Evolutionary conservation across 2,888 invertebrate genomes (phyloP).

Genomic region (Girardia tigrina): DNA sequence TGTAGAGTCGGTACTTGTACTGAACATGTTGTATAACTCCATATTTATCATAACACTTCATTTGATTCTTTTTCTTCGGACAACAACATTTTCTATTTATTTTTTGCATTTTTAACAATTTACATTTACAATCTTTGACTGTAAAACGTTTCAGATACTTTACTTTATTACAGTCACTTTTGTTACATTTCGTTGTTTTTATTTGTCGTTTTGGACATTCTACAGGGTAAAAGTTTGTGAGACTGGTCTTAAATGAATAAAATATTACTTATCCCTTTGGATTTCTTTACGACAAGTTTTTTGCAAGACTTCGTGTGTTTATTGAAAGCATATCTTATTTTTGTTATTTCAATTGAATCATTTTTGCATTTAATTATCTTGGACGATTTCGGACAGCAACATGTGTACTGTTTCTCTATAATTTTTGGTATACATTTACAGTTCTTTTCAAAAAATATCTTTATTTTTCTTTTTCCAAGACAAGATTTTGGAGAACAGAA

Average conservation of each 20-base stretch:
- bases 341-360: neutral
- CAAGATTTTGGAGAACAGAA: conserved; percentile 21
- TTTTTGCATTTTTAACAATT: neutral
- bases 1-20: conserved; percentile 10
- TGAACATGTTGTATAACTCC: conserved; percentile 30
- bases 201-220: conserved; percentile 25
- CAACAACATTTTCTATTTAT: conserved; percentile 21
- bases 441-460: neutral
- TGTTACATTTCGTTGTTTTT: neutral
- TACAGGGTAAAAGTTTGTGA: neutral
- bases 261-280: neutral
- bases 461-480: neutral
- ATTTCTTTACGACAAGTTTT: neutral
- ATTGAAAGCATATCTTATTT: neutral
- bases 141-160: neutral
- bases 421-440: conserved; percentile 30
- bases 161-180: neutral
- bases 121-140: conserved; percentile 24
- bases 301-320: conserved; percentile 28
- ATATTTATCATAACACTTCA: conserved; percentile 25
- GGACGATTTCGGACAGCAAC: conserved; percentile 25
- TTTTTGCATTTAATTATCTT: conserved; percentile 27
- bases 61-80: conserved; percentile 31
- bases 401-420: neutral
- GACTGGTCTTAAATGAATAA: too few relatives aligned